Base-by-base conservation (phyloP, 2,797 vertebrate species). In the Rhodeus uyekii region DNA sequence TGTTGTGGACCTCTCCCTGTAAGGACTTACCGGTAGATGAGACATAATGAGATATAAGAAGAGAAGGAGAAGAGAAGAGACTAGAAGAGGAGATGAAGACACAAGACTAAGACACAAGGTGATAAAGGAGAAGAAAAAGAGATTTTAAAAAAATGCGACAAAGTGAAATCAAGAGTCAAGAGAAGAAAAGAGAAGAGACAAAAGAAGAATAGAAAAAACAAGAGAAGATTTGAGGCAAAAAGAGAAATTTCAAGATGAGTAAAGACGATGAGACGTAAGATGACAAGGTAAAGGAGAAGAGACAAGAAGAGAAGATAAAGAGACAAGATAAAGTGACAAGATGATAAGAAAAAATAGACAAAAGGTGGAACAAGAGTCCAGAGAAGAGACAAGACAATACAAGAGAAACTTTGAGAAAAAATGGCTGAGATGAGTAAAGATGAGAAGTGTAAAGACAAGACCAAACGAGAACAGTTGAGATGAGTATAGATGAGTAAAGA, bases 11-110 rank as follows among this genome's bases (percentile, higher is more conserved):
- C 27, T 39, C 50, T 76, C 53, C 53, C 55, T 27, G 29, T 44
- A 19, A 76, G 36, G 82, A 63, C 48, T 32, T 73, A n/a, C n/a
- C n/a, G n/a, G n/a, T n/a, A 64, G 74, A 78, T 76, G 83, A 85
- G 65, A 1, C 44, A 9, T n/a, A 69, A 77, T 29, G 76, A 19
- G 55, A 58, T 29, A n/a, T n/a, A n/a, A n/a, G n/a, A n/a, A n/a
- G n/a, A n/a, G 72, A 78, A 61, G 60, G 7, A 72, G 74, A 42
- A 4, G 18, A 72, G 48, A 29, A 16, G 24, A 14, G 53, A 81
- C 27, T 50, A 44, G 69, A 29, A n/a, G 2, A 50, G 19, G 24
- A 65, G 38, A 42, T 42, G 13, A 42, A 42, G 39, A 13, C 12
- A 13, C 12, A 12, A 60, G 29, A 79, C 5, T n/a, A n/a, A n/a